A percentile compares a stretch with the other conserved stretches of the same genome.
Conservation (phyloP, 2,797 vertebrate species). For the Labeo calbasu region DNA sequence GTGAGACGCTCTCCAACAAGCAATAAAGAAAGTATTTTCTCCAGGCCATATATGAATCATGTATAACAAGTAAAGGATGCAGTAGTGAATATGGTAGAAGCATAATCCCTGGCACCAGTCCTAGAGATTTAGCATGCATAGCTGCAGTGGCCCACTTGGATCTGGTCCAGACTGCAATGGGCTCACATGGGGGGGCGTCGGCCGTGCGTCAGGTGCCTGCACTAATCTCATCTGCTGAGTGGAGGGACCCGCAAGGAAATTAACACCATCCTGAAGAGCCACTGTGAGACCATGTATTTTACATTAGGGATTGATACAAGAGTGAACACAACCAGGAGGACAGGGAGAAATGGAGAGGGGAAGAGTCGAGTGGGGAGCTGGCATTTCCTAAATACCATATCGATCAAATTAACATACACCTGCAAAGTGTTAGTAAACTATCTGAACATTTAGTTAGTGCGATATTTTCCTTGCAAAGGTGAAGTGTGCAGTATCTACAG, state of each 20-base stretch:
- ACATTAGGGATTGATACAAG: conserved; percentile 75
- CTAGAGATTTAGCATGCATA: conserved; percentile 27
- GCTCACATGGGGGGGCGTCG: conserved; percentile 30
- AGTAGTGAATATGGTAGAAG: conserved; percentile 18
- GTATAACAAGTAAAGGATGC: conserved; percentile 19
- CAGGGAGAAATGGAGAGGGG: conserved; percentile 33
- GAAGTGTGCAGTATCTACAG: conserved; percentile 1
- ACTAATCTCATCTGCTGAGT: conserved; percentile 56
- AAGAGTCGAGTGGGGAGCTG: conserved; percentile 36
- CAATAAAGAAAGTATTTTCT: neutral
- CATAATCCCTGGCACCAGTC: conserved; percentile 10
- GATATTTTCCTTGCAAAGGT: conserved; percentile 17
- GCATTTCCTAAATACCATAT: conserved; percentile 57
- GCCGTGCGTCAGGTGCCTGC: conserved; percentile 54
- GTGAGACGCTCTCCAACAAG: neutral
- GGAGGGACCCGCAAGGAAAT: conserved; percentile 48
- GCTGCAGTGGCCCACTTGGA: conserved; percentile 61
- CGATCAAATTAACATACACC: conserved; percentile 48
- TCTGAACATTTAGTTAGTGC: neutral
- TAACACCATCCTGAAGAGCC: conserved; percentile 60
- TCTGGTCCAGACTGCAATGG: conserved; percentile 55
- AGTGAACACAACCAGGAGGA: conserved; percentile 49
- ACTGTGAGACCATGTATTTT: conserved; percentile 72
- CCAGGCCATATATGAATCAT: conserved; percentile 20
- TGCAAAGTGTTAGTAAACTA: conserved; percentile 26